Percentiles rank a stretch among this genome's conserved stretches.
phyloP scores from a whole-genome alignment of 2,113 vertebrate species.

The Climacteris rufus region DNA sequence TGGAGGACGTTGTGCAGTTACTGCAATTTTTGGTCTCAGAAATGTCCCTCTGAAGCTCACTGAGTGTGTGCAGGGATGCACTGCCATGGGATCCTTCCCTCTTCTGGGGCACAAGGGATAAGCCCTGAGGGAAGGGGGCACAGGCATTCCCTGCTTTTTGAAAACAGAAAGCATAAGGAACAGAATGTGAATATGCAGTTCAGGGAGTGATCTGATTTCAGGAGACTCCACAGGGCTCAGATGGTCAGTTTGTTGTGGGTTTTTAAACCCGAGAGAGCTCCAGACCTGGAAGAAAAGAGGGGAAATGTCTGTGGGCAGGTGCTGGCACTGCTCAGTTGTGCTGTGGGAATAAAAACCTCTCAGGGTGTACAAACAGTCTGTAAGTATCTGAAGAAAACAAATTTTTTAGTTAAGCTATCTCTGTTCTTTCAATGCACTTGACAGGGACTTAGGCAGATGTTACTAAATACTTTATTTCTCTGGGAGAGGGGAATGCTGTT shows the following conservation, averaged over 20 bases:
- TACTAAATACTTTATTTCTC: background rate
- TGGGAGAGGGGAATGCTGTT: background rate
- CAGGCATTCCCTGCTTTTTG: background rate
- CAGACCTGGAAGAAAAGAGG: accelerated
- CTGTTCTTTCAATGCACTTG: background rate
- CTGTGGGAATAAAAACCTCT: background rate
- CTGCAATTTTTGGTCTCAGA: background rate
- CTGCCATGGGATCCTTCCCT: background rate
- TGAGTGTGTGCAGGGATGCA: background rate
- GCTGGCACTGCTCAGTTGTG: background rate
- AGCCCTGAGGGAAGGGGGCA: background rate
- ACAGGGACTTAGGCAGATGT: background rate
- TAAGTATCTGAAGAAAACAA: background rate
- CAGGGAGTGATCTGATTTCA: background rate
- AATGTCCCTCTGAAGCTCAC: background rate
- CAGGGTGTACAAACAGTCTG: background rate
- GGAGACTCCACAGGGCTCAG: background rate
- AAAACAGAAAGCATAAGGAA: background rate
- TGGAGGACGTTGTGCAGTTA: background rate
- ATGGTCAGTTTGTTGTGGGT: background rate
- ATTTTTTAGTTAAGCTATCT: background rate
- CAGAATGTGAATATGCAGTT: background rate
- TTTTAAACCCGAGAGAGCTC: background rate
- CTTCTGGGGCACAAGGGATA: background rate
- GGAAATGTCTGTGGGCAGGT: background rate